These are phyloP conservation scores for Oryctes rhinoceros DNA, from an alignment of 1,140 invertebrate genomes.

Conservation along the genomic window DNA sequence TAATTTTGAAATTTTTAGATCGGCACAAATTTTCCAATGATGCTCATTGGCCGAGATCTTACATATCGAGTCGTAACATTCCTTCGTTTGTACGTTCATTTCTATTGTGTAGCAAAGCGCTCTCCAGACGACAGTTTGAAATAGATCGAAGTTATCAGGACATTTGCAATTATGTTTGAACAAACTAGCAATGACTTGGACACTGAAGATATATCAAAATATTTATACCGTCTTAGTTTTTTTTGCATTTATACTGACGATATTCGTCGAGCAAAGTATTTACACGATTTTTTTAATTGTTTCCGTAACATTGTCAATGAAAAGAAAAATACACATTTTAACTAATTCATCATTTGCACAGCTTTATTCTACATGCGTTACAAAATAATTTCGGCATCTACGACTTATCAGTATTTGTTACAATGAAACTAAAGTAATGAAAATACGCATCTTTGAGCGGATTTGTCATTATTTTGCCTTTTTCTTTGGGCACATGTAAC, in stretches of 20 bases:
- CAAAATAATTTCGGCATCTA: not conserved
- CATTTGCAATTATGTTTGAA: constrained; percentile 41
- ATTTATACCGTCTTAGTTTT: constrained; percentile 44
- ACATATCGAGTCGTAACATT: not conserved
- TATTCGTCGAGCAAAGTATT: constrained; percentile 45
- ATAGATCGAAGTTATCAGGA: constrained; percentile 19
- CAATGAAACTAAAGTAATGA: constrained; percentile 40
- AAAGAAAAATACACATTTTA: not conserved
- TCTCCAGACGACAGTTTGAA: not conserved
- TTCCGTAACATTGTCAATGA: constrained; percentile 40
- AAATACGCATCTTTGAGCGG: constrained; percentile 41
- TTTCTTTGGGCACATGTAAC: constrained; percentile 38
- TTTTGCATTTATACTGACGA: constrained; percentile 43
- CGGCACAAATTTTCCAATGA: no score
- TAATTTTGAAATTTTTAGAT: no score
- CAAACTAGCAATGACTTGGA: constrained; percentile 45
- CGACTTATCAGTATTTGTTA: constrained; percentile 39
- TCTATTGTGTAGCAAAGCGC: not conserved
- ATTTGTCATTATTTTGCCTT: constrained; percentile 36
- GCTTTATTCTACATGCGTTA: no score
- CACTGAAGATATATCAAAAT: constrained; percentile 44
- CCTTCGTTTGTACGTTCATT: constrained; percentile 29
- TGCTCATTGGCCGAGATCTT: no score
- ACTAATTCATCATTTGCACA: no score
- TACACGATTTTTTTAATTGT: constrained; percentile 38